Evolutionary conservation across 2,888 invertebrate genomes (phyloP).

Genomic region (Sesamia inferens): DNA sequence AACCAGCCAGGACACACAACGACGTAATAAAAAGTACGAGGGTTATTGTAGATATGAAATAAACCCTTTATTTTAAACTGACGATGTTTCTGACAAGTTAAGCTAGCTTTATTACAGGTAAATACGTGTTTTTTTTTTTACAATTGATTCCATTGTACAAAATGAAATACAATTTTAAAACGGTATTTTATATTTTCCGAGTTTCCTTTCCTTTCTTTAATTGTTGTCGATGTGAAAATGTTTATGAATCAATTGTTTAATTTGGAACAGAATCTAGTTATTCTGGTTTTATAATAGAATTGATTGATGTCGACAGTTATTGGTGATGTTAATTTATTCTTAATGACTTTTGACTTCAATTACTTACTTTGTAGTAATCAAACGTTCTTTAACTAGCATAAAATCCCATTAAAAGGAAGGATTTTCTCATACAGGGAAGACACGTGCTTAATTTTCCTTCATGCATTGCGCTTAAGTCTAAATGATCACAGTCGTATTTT

Average conservation of each 20-base stretch:
- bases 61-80: constrained; percentile 44
- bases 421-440: no score
- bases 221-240: constrained; percentile 8
- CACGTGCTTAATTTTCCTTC: no score
- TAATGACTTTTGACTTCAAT: no score
- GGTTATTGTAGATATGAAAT: constrained; percentile 44
- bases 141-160: constrained; percentile 33
- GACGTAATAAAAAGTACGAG: constrained; percentile 36
- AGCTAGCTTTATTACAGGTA: constrained; percentile 34
- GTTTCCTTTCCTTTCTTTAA: not conserved
- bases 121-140: constrained; percentile 33
- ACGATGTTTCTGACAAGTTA: constrained; percentile 24
- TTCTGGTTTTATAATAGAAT: not conserved
- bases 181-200: not conserved
- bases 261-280: not conserved
- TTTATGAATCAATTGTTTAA: not conserved
- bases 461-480: no score
- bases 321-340: no score
- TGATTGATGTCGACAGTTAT: not conserved
- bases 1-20: constrained; percentile 26
- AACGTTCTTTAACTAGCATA: not conserved
- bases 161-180: constrained; percentile 31
- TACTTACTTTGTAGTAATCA: no score
- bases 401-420: not conserved
- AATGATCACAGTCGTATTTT: no score